These are phyloP conservation scores for Oscarella lobularis DNA, from an alignment of 37 sponge, comb jelly and placozoan genomes.

Conservation along the genomic window DNA sequence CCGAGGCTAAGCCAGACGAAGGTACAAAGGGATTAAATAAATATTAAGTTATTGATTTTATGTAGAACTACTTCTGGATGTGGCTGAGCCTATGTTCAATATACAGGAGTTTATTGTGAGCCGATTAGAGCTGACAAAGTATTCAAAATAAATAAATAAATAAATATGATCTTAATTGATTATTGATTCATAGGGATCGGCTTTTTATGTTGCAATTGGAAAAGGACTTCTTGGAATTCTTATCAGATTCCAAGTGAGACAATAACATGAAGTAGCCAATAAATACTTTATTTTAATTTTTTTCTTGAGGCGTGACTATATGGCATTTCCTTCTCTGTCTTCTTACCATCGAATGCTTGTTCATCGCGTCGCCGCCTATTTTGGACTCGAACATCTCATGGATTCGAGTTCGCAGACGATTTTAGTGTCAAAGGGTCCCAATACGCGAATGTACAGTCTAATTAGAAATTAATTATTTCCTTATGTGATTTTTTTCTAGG, in stretches of 20 bases:
- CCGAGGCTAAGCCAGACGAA: too few relatives aligned
- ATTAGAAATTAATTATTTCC: neutral
- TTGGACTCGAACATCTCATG: constrained; percentile 81
- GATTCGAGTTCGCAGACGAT: constrained; percentile 68
- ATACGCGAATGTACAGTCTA: constrained; percentile 43
- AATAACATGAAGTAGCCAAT: too few relatives aligned
- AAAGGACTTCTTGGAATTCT: neutral
- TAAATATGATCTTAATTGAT: constrained; percentile 2
- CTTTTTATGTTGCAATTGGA: neutral
- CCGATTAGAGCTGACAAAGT: neutral
- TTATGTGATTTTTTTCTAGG: neutral
- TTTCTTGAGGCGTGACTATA: constrained; percentile 21
- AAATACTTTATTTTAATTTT: neutral
- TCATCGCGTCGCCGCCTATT: constrained; percentile 83
- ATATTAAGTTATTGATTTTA: too few relatives aligned
- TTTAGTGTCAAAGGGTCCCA: constrained; percentile 57
- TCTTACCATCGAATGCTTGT: constrained; percentile 83
- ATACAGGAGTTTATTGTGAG: neutral
- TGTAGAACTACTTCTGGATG: neutral
- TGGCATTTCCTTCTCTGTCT: constrained; percentile 57
- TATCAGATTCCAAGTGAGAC: neutral
- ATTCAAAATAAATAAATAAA: too few relatives aligned
- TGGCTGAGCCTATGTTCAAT: neutral
- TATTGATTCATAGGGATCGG: neutral
- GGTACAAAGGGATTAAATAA: too few relatives aligned